These are phyloP conservation scores for Drosophila equinoxialis DNA, from an alignment of 1,140 invertebrate genomes.

Conservation along the genomic window DNA sequence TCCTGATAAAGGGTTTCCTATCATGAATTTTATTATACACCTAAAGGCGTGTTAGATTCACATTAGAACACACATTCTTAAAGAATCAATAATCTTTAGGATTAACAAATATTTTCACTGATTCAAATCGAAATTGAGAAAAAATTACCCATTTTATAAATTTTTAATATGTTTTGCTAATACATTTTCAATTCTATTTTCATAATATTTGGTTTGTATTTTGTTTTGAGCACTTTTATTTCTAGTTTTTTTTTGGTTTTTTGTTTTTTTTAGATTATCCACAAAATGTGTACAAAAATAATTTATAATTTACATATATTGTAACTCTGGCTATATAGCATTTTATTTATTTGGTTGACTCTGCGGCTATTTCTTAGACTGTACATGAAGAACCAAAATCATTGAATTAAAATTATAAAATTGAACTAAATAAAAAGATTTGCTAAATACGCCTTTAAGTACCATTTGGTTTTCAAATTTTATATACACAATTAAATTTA, in stretches of 20 bases:
- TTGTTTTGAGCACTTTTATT: slow-evolving; percentile 41
- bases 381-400: slow-evolving; percentile 10
- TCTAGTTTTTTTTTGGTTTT: not conserved
- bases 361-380: slow-evolving; percentile 36
- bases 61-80: too few relatives aligned
- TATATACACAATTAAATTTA: slow-evolving; percentile 23
- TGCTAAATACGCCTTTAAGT: slow-evolving; percentile 49
- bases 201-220: slow-evolving; percentile 28
- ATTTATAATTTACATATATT: slow-evolving; percentile 69
- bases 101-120: too few relatives aligned
- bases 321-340: slow-evolving; percentile 63
- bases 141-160: not conserved
- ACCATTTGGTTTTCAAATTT: slow-evolving; percentile 16
- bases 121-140: slow-evolving; percentile 5
- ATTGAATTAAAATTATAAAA: slow-evolving; percentile 45
- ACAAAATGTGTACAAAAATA: slow-evolving; percentile 76
- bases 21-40: too few relatives aligned
- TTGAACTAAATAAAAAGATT: slow-evolving; percentile 43
- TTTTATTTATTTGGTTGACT: slow-evolving; percentile 46
- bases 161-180: slow-evolving; percentile 1
- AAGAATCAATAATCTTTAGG: not conserved
- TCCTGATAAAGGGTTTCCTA: too few relatives aligned
- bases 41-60: too few relatives aligned
- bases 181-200: slow-evolving; percentile 29
- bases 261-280: not conserved